Conservation (phyloP, 1,140 invertebrate genomes). For the Melitaea cinxia region DNA sequence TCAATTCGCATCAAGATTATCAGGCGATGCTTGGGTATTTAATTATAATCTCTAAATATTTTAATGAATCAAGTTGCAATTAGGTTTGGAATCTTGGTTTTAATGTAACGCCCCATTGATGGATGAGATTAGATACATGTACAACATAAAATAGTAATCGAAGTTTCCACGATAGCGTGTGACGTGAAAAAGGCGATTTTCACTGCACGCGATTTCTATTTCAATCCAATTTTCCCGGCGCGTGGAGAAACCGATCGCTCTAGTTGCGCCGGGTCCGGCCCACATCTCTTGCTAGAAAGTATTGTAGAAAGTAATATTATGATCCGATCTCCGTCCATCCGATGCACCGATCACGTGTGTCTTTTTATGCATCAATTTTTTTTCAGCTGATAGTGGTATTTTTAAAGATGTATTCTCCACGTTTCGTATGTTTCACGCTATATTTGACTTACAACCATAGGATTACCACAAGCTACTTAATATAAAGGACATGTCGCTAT, state of each 20-base stretch:
- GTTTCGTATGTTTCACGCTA: neutral
- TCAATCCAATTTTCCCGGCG: conserved; percentile 79
- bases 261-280: conserved; percentile 74
- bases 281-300: conserved; percentile 81
- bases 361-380: conserved; percentile 59
- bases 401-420: conserved; percentile 5
- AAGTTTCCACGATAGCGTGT: conserved; percentile 68
- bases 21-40: neutral
- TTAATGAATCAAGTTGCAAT: neutral
- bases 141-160: conserved; percentile 15
- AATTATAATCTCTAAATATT: neutral
- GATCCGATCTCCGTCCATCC: conserved; percentile 64
- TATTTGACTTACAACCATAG: neutral
- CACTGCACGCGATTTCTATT: conserved; percentile 77
- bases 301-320: conserved; percentile 80
- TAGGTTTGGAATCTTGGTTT: neutral
- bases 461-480: conserved; percentile 26
- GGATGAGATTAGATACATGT: conserved; percentile 13
- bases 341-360: conserved; percentile 73
- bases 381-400: neutral
- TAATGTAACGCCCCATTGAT: conserved; percentile 2
- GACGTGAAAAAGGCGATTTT: conserved; percentile 78
- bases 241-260: conserved; percentile 79
- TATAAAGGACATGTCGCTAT: conserved; percentile 32
- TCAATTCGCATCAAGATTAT: no score